phyloP scores from a whole-genome alignment of 2,888 invertebrate genomes.

The Microplitis manilae region DNA sequence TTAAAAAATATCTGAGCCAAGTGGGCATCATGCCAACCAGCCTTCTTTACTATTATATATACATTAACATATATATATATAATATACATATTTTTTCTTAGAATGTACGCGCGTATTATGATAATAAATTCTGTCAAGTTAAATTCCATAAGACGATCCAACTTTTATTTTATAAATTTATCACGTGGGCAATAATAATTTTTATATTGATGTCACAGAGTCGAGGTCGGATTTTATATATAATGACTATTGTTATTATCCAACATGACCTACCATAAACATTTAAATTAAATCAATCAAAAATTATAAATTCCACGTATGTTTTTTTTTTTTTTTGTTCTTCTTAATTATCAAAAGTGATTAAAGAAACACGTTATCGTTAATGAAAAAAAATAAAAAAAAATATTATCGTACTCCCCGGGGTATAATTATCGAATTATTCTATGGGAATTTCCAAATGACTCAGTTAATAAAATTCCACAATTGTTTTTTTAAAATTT shows the following conservation, averaged over 20 bases:
- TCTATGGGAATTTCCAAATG: not conserved
- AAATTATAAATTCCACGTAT: too few relatives aligned
- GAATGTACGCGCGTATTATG: conserved; percentile 44
- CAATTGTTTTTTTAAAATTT: not conserved
- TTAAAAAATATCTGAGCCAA: conserved; percentile 35
- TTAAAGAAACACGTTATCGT: not conserved
- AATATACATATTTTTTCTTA: conserved; percentile 42
- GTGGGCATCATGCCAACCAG: conserved; percentile 42
- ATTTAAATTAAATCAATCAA: not conserved
- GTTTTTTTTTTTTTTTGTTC: too few relatives aligned
- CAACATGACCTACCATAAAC: conserved; percentile 27
- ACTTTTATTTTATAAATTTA: conserved; percentile 19
- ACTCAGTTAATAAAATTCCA: not conserved
- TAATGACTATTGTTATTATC: not conserved
- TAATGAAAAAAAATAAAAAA: not conserved
- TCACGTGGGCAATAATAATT: conserved; percentile 37
- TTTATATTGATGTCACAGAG: conserved; percentile 29
- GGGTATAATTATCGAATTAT: not conserved
- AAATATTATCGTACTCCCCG: not conserved
- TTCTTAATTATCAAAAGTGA: too few relatives aligned
- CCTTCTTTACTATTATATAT: conserved; percentile 38
- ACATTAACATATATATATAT: not conserved
- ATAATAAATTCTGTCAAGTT: conserved; percentile 22
- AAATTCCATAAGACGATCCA: conserved; percentile 45
- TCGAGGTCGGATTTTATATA: conserved; percentile 25